Evolutionary conservation across 2,797 vertebrate genomes (phyloP).

Genomic region (Urocyon cinereoargenteus): DNA sequence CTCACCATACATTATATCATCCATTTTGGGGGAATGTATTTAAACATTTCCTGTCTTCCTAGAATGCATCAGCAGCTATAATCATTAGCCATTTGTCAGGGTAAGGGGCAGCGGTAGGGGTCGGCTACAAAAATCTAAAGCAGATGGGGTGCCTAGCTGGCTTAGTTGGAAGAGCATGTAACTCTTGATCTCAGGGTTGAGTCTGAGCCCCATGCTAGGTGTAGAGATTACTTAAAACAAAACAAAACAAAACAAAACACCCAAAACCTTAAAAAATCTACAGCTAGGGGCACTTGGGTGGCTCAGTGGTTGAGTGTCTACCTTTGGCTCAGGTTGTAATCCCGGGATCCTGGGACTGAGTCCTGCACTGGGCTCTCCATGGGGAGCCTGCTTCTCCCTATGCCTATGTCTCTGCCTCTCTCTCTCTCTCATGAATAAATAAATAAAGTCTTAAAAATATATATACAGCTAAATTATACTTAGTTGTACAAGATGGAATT

Average conservation of each 20-base stretch:
- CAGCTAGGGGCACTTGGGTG: not conserved
- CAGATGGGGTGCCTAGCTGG: not conserved
- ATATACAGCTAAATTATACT: not conserved
- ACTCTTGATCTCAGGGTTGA: not conserved
- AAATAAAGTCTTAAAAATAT: not conserved
- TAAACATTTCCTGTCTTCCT: conserved; percentile 23
- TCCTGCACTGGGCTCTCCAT: too few relatives aligned
- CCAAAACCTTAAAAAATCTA: not conserved
- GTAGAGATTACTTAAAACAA: not conserved
- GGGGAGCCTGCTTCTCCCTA: too few relatives aligned
- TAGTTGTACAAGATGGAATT: not conserved
- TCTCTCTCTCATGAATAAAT: too few relatives aligned
- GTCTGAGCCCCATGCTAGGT: not conserved
- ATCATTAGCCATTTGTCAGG: not conserved
- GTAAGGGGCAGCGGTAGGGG: not conserved
- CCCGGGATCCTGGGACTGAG: too few relatives aligned
- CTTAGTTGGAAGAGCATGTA: not conserved
- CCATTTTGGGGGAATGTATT: not conserved
- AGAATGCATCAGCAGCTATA: not conserved
- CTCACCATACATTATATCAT: not conserved
- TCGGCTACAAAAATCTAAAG: not conserved
- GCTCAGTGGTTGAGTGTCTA: too few relatives aligned
- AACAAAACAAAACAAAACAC: not conserved
- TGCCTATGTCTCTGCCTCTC: too few relatives aligned
- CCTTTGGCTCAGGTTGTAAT: too few relatives aligned